phyloP scores from a whole-genome alignment of 2,113 vertebrate species.

The Tinamus guttatus region DNA sequence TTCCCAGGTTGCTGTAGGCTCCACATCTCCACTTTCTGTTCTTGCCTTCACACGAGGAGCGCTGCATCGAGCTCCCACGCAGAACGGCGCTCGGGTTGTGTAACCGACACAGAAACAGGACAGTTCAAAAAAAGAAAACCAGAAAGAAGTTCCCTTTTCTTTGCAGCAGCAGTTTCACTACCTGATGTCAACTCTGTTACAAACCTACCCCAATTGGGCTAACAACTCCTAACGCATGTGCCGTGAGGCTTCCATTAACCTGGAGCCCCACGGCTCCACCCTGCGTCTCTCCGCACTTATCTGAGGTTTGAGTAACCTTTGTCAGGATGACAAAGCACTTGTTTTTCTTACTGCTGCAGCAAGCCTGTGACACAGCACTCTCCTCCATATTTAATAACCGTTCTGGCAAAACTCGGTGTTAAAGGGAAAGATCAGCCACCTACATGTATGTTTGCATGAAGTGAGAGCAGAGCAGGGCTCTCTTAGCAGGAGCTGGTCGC shows the following conservation, averaged over 20 bases:
- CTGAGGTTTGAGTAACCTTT: neutral
- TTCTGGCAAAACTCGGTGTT: neutral
- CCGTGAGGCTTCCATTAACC: neutral
- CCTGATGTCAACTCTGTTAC: neutral
- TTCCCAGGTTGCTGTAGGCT: neutral
- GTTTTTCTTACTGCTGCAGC: neutral
- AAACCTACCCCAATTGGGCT: neutral
- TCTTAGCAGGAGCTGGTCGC: neutral
- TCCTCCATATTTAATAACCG: conserved; percentile 34
- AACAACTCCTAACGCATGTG: neutral
- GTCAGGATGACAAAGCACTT: conserved; percentile 50
- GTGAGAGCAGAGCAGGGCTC: neutral
- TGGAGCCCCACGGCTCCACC: neutral
- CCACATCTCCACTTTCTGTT: neutral
- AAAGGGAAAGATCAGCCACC: neutral
- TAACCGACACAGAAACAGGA: neutral
- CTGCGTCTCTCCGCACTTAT: neutral
- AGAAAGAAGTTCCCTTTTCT: neutral
- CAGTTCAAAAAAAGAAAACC: neutral
- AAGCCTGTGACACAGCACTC: neutral
- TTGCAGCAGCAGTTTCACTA: neutral
- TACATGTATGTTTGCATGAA: neutral
- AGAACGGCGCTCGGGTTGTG: conserved; percentile 10
- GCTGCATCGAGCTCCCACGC: neutral
- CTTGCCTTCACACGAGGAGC: conserved; percentile 29